phyloP scores from a whole-genome alignment of 1,140 invertebrate genomes.

The Grapholita molesta region DNA sequence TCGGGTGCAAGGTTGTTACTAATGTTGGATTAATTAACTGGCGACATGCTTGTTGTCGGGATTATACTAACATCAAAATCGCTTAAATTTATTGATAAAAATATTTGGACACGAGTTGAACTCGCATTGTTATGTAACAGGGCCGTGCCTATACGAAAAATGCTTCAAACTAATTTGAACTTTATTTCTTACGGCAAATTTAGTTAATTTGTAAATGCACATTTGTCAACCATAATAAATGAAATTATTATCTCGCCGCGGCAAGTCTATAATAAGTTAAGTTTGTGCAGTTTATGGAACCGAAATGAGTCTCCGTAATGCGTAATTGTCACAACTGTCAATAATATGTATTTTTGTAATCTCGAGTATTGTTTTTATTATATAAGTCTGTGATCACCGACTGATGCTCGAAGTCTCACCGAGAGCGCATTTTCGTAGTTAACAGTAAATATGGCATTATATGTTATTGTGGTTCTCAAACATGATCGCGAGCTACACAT shows the following conservation, averaged over 20 bases:
- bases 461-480: too few species aligned
- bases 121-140: background rate
- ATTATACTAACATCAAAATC: conserved; percentile 6
- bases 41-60: background rate
- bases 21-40: background rate
- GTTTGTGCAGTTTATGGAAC: too few species aligned
- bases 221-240: background rate
- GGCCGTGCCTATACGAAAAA: too few species aligned
- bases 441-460: too few species aligned
- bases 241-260: background rate
- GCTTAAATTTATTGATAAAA: background rate
- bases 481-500: too few species aligned
- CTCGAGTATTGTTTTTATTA: background rate
- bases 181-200: background rate
- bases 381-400: background rate
- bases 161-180: background rate
- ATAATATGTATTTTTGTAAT: conserved; percentile 6
- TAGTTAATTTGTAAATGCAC: background rate
- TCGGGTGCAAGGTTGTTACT: conserved; percentile 17
- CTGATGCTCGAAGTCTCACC: background rate
- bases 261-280: too few species aligned
- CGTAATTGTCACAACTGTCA: background rate
- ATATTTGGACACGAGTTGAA: background rate
- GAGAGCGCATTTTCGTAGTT: background rate
- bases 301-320: background rate